Evolutionary conservation across 2,888 invertebrate species (phyloP), one percentile per base, ranked within the genome.

Genomic region (Drosophila nr. fundita): DNA sequence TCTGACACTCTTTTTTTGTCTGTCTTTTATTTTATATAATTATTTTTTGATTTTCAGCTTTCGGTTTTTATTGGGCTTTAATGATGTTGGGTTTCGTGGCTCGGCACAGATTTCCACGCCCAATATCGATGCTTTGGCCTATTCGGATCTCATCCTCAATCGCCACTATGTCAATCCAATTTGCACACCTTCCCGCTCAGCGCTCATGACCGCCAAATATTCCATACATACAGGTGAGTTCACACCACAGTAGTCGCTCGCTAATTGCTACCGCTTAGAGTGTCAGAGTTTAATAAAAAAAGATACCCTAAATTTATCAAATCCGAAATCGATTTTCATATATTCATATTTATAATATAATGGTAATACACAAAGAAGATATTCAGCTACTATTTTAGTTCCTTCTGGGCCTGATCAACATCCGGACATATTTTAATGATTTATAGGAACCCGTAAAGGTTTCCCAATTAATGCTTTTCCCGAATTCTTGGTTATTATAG

Each of bases 31-130:
- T 15, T 15, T 24, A 45, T 24, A 45, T 45, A 13, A 8, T 45
- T 45, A 24, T 15, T 24, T 8, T 49, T 49, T 49, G 38, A 18
- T 49, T 21, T 4, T 24, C 24, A 10, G 2, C 3, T 8, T 49
- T 10, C 10, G 15, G 18, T 8, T 36, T 50, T 34, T 45, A 36
- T 36, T 98, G 98, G 98, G 98, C 7, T 98, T 97, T 95, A 98
- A 98, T 91, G 98, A 98, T 93, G 96, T 98, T 2, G 96, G 98
- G 18, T 98, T 97, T 93, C 98, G 97, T 92, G 98, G 98, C 1
- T 97, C 97, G 0, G 95, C 96, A 18, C 96, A 97, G 93, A 97
- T 98, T 78, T 96, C 97, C 34, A 98, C 98, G 4, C 98, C 98
- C 0, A 98, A 98, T 92, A 96, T 98, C 76, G 98, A 98, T 92